Evolutionary conservation across 2,888 invertebrate genomes (phyloP), one percentile per base, ranked within the genome.

Genomic region (Agrilus cyanescens): DNA sequence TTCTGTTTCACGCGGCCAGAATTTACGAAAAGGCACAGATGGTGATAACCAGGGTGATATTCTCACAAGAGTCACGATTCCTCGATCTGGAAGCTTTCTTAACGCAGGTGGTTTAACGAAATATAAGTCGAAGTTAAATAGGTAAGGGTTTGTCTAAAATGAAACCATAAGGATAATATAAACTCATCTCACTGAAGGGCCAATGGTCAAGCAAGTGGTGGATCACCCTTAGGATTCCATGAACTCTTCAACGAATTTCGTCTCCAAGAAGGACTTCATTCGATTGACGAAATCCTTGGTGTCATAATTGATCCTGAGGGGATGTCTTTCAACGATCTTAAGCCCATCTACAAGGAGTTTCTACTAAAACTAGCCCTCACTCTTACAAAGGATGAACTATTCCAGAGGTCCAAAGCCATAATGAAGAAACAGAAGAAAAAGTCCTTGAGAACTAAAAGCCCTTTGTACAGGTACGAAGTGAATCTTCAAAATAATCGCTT

Each of bases 281-380:
- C 85, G 43, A 78, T 89, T 68, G 89, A 90, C 60, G 88, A 88
- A 57, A 88, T 88, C 55, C 72, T 91, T 38, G 85, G 82, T 57
- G 85, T 85, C 58, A 90, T 91, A 60, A 87, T 91, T 55, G 86
- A 89, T 65, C 82, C 88, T 30, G 87, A 90, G 63, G 90, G 90
- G 46, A 90, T 90, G 89, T 88, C 88, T 42, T 90, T 89, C 65
- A 90, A 90, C 68, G 89, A 90, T 59, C 72, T 91, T 46, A 89
- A 89, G 63, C 90, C 90, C 34, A 84, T 90, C 48, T 90, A 91
- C 62, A 88, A 90, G 63, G 90, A 90, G 67, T 87, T 91, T 60
- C 70, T 91, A 37, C 66, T 90, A 31, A 90, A 90, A 66, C 68
- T 91, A 49, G 87, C 90, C 3, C 80, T 90, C 0, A 90, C 90